phyloP scores from a whole-genome alignment of 2,888 invertebrate species.

The Drosophila paucipuncta region DNA sequence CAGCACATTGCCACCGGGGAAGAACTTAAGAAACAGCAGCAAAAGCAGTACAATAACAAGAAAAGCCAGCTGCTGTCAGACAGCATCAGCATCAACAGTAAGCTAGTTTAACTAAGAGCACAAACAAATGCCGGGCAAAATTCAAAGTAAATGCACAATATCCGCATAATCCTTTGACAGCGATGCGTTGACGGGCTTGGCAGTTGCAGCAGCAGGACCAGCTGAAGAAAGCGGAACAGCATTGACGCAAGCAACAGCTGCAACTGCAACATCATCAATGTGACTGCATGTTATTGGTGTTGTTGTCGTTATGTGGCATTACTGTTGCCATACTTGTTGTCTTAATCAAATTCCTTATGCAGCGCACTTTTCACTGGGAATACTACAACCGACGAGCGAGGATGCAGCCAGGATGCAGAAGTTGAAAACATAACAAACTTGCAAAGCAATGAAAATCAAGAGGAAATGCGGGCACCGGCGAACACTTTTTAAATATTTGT shows the following conservation, averaged over 20 bases:
- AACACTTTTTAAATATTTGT: constrained; percentile 45
- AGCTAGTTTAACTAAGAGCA: constrained; percentile 73
- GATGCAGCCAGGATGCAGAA: constrained; percentile 65
- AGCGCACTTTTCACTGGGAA: constrained; percentile 74
- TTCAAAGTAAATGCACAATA: constrained; percentile 74
- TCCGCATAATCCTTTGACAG: constrained; percentile 80
- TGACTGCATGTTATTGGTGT: constrained; percentile 26
- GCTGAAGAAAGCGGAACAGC: constrained; percentile 25
- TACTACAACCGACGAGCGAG: constrained; percentile 49
- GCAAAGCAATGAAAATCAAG: constrained; percentile 75
- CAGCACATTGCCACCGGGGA: constrained; percentile 38
- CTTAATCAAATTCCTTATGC: constrained; percentile 79
- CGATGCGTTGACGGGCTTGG: constrained; percentile 44
- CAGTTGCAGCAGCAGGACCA: constrained; percentile 29
- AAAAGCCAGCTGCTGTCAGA: constrained; percentile 49
- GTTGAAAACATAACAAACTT: constrained; percentile 82
- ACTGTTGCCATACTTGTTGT: constrained; percentile 56
- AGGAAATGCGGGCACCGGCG: constrained; percentile 71
- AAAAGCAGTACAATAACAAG: constrained; percentile 35
- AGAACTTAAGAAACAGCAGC: constrained; percentile 43
- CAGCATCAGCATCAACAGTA: constrained; percentile 60
- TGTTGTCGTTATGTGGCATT: constrained; percentile 40
- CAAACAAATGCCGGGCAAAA: constrained; percentile 73
- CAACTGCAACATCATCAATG: constrained; percentile 64
- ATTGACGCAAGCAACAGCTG: constrained; percentile 50